These are phyloP conservation scores for Mus minutoides DNA, from an alignment of 2,797 vertebrate species.

Conservation along the genomic window DNA sequence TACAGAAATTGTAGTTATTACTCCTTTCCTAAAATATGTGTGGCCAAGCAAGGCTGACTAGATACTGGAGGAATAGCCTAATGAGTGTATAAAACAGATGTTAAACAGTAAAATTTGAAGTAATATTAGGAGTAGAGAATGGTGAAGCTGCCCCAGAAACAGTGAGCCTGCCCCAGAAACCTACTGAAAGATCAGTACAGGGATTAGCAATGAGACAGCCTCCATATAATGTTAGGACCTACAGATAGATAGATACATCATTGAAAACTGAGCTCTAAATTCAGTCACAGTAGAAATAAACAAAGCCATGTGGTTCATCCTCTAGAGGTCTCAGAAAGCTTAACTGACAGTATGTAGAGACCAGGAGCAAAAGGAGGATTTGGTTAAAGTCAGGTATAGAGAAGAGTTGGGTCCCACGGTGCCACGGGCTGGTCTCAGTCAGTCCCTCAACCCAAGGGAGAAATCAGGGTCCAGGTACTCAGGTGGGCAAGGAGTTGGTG, in stretches of 20 bases:
- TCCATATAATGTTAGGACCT: neutral
- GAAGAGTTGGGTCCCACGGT: neutral
- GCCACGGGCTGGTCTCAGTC: too few species aligned
- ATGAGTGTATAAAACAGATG: neutral
- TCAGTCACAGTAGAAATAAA: neutral
- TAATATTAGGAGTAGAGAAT: neutral
- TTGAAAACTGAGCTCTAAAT: neutral
- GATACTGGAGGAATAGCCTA: neutral
- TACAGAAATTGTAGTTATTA: neutral
- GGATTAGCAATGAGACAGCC: neutral
- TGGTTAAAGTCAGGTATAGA: neutral
- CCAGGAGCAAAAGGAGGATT: neutral
- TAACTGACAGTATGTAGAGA: neutral
- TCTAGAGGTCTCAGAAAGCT: neutral
- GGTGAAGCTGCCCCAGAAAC: neutral
- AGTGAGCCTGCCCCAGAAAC: neutral
- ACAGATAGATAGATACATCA: neutral
- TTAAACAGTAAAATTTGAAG: neutral
- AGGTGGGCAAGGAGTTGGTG: too few species aligned
- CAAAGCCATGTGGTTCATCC: neutral
- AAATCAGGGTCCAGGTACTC: too few species aligned
- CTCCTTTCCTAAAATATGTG: neutral
- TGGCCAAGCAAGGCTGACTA: neutral
- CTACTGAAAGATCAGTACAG: neutral
- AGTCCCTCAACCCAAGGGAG: too few species aligned